Evolutionary conservation across 1,140 invertebrate genomes (phyloP).

Genomic region (Caenorhabditis inopinata): DNA sequence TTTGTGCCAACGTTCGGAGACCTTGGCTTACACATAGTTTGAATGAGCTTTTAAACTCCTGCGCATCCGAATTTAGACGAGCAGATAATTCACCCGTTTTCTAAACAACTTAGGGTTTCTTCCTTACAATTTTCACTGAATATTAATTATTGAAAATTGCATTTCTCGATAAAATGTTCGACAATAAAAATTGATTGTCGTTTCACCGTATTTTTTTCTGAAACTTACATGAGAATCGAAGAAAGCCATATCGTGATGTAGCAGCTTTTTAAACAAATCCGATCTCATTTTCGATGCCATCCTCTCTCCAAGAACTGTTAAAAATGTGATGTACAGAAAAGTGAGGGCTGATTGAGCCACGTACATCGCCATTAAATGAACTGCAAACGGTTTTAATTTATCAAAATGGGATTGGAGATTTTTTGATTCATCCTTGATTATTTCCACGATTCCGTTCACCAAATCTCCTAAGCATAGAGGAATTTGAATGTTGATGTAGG

Average conservation of each 20-base stretch:
- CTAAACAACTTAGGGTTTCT: too few species aligned
- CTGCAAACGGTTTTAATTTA: slow-evolving; percentile 73
- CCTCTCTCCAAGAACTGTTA: slow-evolving; percentile 82
- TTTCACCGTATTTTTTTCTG: too few species aligned
- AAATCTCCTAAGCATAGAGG: slow-evolving; percentile 77
- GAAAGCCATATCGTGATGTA: slow-evolving; percentile 84
- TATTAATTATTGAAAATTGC: too few species aligned
- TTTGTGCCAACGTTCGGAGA: slow-evolving; percentile 76
- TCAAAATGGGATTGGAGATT: slow-evolving; percentile 63
- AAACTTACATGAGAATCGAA: slow-evolving; percentile 74
- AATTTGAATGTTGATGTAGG: slow-evolving; percentile 79
- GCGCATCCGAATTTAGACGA: slow-evolving; percentile 85
- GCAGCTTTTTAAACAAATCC: slow-evolving; percentile 79
- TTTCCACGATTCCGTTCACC: slow-evolving; percentile 75
- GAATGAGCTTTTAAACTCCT: slow-evolving; percentile 94
- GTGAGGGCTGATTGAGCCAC: slow-evolving; percentile 78
- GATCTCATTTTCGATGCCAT: slow-evolving; percentile 79
- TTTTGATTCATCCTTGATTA: slow-evolving; percentile 68
- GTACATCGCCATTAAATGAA: slow-evolving; percentile 74
- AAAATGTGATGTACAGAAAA: slow-evolving; percentile 81
- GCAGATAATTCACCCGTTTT: slow-evolving; percentile 87
- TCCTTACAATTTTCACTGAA: too few species aligned
- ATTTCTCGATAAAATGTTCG: too few species aligned
- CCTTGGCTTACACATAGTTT: slow-evolving; percentile 87
- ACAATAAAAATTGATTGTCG: not conserved